Evolutionary conservation across 2,113 vertebrate species (phyloP).

Genomic region (Myotis lucifugus): DNA sequence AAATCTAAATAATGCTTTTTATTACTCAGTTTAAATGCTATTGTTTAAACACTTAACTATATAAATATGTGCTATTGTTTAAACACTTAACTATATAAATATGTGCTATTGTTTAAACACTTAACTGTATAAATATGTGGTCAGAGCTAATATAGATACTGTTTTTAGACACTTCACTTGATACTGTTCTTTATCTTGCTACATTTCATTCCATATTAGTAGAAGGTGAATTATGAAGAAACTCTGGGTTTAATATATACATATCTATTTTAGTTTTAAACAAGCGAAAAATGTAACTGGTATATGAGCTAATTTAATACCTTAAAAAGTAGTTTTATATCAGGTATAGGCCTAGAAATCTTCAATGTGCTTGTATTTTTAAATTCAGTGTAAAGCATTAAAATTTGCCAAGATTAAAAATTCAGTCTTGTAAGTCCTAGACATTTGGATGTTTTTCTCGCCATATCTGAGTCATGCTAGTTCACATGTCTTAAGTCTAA

Average conservation of each 20-base stretch:
- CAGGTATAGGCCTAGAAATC: neutral
- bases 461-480: neutral
- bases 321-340: neutral
- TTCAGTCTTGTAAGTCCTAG: neutral
- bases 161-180: conserved; percentile 26
- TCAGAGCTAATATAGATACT: conserved; percentile 26
- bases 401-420: conserved; percentile 30
- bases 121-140: conserved; percentile 33
- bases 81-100: conserved; percentile 49
- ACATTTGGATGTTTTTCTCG: neutral
- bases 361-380: conserved; percentile 8
- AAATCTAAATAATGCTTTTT: conserved; percentile 58
- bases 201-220: neutral
- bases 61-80: conserved; percentile 32
- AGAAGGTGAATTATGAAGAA: conserved; percentile 48
- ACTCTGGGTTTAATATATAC: conserved; percentile 6
- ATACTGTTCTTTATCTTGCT: conserved; percentile 37
- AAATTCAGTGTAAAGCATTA: conserved; percentile 1
- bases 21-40: conserved; percentile 47
- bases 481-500: conserved; percentile 12
- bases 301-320: neutral
- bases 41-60: conserved; percentile 52
- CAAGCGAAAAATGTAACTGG: conserved; percentile 29
- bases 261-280: conserved; percentile 3
- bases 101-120: conserved; percentile 33